These are phyloP conservation scores for Dolichotis patagonum DNA, from an alignment of 2,113 vertebrate genomes.

Conservation along the genomic window DNA sequence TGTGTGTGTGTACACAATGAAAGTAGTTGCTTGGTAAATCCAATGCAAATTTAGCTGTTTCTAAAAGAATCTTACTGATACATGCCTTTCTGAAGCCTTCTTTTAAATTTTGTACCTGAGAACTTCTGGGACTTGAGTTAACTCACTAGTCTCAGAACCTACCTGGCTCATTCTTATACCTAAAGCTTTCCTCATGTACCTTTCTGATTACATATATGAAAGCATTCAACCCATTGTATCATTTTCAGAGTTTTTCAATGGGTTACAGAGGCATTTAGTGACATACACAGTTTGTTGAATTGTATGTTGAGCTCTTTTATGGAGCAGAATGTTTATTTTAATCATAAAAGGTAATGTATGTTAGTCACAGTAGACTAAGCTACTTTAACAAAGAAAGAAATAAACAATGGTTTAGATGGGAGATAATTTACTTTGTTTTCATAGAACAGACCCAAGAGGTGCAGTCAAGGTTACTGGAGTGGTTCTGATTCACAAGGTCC, in stretches of 20 bases:
- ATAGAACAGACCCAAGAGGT: not conserved
- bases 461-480: not conserved
- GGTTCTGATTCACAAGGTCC: not conserved
- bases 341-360: not conserved
- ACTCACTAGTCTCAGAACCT: not conserved
- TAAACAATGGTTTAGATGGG: not conserved
- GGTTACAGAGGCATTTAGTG: not conserved
- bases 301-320: not conserved
- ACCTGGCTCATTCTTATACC: not conserved
- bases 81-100: not conserved
- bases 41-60: not conserved
- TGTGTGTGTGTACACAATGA: not conserved
- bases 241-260: not conserved
- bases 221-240: not conserved
- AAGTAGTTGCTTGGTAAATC: not conserved
- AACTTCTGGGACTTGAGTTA: not conserved
- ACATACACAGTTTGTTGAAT: not conserved
- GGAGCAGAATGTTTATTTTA: constrained; percentile 17
- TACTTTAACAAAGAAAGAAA: not conserved
- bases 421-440: not conserved
- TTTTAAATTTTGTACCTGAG: not conserved
- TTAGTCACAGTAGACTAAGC: not conserved
- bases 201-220: not conserved
- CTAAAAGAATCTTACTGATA: not conserved
- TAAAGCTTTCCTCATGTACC: not conserved